These are phyloP conservation scores for Leptinotarsa undecemlineata DNA, from an alignment of 1,140 invertebrate species.

Conservation along the genomic window DNA sequence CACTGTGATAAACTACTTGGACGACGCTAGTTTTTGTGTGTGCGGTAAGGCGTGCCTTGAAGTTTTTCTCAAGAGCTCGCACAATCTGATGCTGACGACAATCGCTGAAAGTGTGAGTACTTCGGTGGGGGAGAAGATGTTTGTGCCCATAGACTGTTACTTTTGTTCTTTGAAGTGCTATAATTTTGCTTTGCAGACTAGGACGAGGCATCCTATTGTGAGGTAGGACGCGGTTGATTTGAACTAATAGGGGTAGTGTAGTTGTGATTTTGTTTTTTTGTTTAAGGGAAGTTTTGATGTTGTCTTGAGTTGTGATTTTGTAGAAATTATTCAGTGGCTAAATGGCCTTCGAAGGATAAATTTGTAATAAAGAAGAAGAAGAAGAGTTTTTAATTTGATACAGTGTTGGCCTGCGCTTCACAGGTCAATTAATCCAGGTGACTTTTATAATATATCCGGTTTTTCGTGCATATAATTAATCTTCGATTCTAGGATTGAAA, in stretches of 20 bases:
- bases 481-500: too few relatives aligned
- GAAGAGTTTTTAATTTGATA: too few relatives aligned
- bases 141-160: constrained; percentile 62
- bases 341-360: too few relatives aligned
- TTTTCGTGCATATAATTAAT: too few relatives aligned
- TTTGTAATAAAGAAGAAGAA: too few relatives aligned
- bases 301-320: too few relatives aligned
- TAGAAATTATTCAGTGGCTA: too few relatives aligned
- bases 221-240: constrained; percentile 54
- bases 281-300: too few relatives aligned
- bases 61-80: constrained; percentile 54
- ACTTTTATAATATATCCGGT: too few relatives aligned
- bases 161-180: constrained; percentile 65
- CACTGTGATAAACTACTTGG: constrained; percentile 64
- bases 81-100: constrained; percentile 53
- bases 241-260: constrained; percentile 27
- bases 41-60: constrained; percentile 65
- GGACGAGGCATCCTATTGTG: constrained; percentile 44
- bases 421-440: too few relatives aligned
- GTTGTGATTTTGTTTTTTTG: too few relatives aligned
- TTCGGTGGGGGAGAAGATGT: constrained; percentile 52
- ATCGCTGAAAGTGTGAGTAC: constrained; percentile 56
- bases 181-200: constrained; percentile 44
- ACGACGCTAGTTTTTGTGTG: constrained; percentile 64
- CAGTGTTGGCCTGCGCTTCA: too few relatives aligned